Evolutionary conservation across 2,113 vertebrate genomes (phyloP), one percentile per base, ranked within the genome.

Genomic region (Fukomys damarensis): DNA sequence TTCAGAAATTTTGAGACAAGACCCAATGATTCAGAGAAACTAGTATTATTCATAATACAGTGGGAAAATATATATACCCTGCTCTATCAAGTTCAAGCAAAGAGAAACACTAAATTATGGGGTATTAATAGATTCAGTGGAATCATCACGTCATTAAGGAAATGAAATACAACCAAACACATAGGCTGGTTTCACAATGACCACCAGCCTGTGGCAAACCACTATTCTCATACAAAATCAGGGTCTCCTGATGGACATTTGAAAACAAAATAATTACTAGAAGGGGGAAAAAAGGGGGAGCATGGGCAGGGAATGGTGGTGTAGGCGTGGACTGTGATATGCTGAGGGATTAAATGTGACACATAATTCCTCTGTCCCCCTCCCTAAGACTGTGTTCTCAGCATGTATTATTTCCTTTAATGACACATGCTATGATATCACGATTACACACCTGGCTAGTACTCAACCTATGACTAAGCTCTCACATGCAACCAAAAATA

Each of bases 211-310:
- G 93, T 0, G 3, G 52, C 89, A 82, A 97, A 14, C 43, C 87
- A 7, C 0, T 1, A 72, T 26, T 82, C 59, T 30, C 54, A 80
- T 43, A 35, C 0, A n/a, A 26, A 85, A 86, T n/a, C 52, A 68
- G 89, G 56, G 94, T 41, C 61, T 65, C 59, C n/a, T 61, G 91
- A 35, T 66, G 24, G 8, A 14, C 4, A 41, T 81, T 96, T 91
- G 66, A 91, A 83, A 94, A 91, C 56, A 97, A 97, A 63, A 85
- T 89, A 43, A 74, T 43, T 92, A 96, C 79, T 32, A 10, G 54
- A 92, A 30, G 3, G 7, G 89, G 85, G 11, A 2, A 4, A 82
- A 35, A 43, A 90, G 82, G 72, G 58, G 0, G 41, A 43, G 24
- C 86, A 38, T 24, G 7, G 87, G 35, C 77, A 70, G 0, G 13